phyloP scores from a whole-genome alignment of 2,113 vertebrate genomes.

The Carassius carassius region DNA sequence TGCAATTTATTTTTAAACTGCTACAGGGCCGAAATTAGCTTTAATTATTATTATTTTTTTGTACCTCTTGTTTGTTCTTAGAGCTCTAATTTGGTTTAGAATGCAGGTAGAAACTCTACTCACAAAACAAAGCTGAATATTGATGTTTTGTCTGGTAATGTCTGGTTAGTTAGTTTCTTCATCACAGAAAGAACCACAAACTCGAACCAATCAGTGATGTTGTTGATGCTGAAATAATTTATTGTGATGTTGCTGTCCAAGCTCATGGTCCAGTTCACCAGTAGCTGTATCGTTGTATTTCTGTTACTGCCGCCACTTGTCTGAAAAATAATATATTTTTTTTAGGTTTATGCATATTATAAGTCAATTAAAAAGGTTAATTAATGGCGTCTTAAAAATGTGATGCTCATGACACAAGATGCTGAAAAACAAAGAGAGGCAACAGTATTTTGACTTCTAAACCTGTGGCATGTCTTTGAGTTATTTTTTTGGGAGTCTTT shows the following conservation, averaged over 20 bases:
- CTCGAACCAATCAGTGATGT: constrained; percentile 35
- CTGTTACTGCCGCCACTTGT: background rate
- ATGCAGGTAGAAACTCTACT: constrained; percentile 34
- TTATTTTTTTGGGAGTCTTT: background rate
- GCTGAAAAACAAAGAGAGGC: background rate
- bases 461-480: background rate
- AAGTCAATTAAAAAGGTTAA: background rate
- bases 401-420: background rate
- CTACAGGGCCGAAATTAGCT: no score
- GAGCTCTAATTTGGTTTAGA: background rate
- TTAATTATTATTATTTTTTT: no score
- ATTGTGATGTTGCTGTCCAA: background rate
- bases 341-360: background rate
- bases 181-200: constrained; percentile 42
- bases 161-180: constrained; percentile 5
- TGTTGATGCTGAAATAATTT: constrained; percentile 11
- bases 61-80: no score
- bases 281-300: background rate
- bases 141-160: background rate
- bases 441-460: background rate
- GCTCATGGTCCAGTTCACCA: constrained; percentile 42
- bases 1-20: no score
- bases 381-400: background rate
- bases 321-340: constrained; percentile 12
- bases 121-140: constrained; percentile 45